Evolutionary conservation across 2,113 vertebrate species (phyloP).

Genomic region (Ascaphus truei): DNA sequence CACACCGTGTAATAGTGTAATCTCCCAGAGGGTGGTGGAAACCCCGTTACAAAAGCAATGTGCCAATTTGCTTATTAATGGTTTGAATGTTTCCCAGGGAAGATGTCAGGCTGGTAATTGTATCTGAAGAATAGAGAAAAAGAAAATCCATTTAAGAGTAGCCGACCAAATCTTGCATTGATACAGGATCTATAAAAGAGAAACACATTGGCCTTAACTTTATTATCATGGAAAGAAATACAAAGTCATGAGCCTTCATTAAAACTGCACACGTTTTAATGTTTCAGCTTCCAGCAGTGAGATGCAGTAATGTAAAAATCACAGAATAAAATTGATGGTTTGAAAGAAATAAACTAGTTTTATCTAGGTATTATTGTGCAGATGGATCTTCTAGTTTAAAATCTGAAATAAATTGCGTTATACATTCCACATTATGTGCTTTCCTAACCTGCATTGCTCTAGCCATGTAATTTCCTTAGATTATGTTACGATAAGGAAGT

Average conservation of each 20-base stretch:
- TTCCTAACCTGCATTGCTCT: no score
- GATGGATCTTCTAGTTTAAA: neutral
- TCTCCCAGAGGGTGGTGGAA: no score
- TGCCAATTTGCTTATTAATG: no score
- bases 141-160: no score
- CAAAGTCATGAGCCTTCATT: neutral
- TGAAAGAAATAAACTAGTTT: neutral
- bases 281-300: neutral
- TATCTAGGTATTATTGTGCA: neutral
- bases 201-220: neutral
- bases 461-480: no score
- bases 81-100: no score
- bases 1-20: no score
- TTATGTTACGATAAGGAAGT: no score
- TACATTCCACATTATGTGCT: no score
- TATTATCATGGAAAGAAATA: neutral
- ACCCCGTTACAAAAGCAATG: no score
- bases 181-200: neutral
- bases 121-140: no score
- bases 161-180: neutral
- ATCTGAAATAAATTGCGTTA: neutral
- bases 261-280: conserved; percentile 11
- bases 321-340: conserved; percentile 1
- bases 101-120: no score
- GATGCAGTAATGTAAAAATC: conserved; percentile 5